These are phyloP conservation scores for Brachypodius melanocephalos DNA, from an alignment of 2,113 vertebrate genomes.

Conservation along the genomic window DNA sequence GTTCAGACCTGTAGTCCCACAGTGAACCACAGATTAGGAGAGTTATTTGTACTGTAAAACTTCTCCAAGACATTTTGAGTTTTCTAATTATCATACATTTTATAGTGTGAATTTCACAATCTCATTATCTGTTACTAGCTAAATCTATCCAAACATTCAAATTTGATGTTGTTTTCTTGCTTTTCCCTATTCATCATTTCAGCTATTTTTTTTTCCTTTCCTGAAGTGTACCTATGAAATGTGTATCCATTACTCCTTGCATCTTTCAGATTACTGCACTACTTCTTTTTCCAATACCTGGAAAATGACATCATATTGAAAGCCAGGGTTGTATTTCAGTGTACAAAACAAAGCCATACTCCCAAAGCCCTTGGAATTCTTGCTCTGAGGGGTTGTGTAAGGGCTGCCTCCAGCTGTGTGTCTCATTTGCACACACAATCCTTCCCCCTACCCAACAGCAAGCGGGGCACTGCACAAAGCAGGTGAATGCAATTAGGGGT, in stretches of 20 bases:
- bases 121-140: constrained; percentile 1
- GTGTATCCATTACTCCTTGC: background rate
- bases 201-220: background rate
- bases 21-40: too few relatives aligned
- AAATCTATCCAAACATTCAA: background rate
- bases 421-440: background rate
- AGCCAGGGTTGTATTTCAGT: background rate
- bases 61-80: background rate
- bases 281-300: background rate
- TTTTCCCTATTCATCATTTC: background rate
- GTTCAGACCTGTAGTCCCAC: background rate
- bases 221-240: background rate
- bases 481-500: background rate
- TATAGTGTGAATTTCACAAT: background rate
- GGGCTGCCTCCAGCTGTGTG: background rate
- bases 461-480: background rate
- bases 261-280: background rate
- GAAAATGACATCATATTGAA: background rate
- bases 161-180: background rate
- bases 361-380: background rate
- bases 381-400: background rate
- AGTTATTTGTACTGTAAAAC: background rate
- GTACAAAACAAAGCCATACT: background rate
- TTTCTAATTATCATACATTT: constrained; percentile 1
- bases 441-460: background rate